These are phyloP conservation scores for Agrochola macilenta DNA, from an alignment of 2,888 invertebrate genomes.

Conservation along the genomic window DNA sequence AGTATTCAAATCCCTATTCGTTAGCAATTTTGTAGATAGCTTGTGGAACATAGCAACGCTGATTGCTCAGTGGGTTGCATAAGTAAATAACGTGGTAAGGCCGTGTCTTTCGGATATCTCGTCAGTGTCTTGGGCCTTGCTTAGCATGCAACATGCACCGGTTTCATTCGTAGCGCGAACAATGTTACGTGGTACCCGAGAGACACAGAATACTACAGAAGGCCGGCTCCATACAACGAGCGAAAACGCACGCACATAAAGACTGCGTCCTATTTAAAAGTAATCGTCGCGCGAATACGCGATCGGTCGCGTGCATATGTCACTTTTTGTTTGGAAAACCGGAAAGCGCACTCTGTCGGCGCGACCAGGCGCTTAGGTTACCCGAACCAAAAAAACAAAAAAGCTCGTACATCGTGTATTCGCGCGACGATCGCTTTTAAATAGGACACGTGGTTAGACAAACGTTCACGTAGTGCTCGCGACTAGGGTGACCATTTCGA, in stretches of 20 bases:
- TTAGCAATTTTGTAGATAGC: slow-evolving; percentile 21
- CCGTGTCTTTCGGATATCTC: slow-evolving; percentile 70
- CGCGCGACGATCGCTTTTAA: too few species aligned
- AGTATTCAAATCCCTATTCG: background rate
- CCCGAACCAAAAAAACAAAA: too few species aligned
- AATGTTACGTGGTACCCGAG: slow-evolving; percentile 28
- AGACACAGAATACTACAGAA: slow-evolving; percentile 26
- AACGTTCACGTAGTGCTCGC: background rate
- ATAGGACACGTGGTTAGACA: too few species aligned
- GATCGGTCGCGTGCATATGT: too few species aligned
- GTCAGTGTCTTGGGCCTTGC: slow-evolving; percentile 70
- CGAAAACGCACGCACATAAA: background rate
- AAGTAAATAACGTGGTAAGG: slow-evolving; percentile 65
- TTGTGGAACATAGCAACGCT: slow-evolving; percentile 48
- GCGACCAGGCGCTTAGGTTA: too few species aligned
- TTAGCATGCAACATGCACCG: slow-evolving; percentile 61
- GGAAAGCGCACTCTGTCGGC: too few species aligned
- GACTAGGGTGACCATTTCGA: background rate
- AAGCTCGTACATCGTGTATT: too few species aligned
- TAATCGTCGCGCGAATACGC: too few species aligned
- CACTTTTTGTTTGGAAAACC: too few species aligned
- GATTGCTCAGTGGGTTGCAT: slow-evolving; percentile 63
- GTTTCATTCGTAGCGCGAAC: slow-evolving; percentile 48
- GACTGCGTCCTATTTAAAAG: too few species aligned
- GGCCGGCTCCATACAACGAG: background rate